These are phyloP conservation scores for Anthonomus grandis DNA, from an alignment of 1,140 invertebrate species.

Conservation along the genomic window DNA sequence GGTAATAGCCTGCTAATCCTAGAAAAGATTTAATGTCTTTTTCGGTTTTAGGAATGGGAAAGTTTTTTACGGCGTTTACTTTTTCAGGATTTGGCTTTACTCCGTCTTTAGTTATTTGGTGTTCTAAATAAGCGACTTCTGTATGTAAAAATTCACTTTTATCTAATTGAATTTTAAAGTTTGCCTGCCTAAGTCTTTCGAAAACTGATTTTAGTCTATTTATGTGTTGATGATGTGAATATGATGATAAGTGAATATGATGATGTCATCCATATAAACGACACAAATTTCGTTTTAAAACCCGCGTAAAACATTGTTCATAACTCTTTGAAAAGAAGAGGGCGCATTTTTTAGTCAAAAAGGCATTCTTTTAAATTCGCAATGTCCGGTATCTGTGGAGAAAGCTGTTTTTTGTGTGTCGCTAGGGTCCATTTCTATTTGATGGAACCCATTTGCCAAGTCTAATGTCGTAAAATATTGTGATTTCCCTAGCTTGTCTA, in stretches of 20 bases:
- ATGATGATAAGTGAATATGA: conserved; percentile 22
- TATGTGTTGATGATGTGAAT: conserved; percentile 25
- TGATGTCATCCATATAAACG: conserved; percentile 29
- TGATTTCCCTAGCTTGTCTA: conserved; percentile 44
- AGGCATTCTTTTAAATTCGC: conserved; percentile 43
- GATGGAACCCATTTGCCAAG: conserved; percentile 50
- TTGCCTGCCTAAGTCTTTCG: conserved; percentile 11
- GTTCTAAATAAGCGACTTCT: conserved; percentile 32
- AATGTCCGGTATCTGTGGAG: conserved; percentile 42
- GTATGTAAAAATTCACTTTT: conserved; percentile 22
- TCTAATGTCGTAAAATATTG: conserved; percentile 50
- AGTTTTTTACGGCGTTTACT: conserved; percentile 13
- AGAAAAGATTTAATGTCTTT: conserved; percentile 25
- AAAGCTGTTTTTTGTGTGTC: conserved; percentile 49
- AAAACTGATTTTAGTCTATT: conserved; percentile 9
- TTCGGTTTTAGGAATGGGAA: conserved; percentile 17
- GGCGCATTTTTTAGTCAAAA: conserved; percentile 49
- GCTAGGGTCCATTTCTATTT: conserved; percentile 45
- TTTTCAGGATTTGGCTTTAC: conserved; percentile 34
- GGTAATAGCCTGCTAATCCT: conserved; percentile 13
- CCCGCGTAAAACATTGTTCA: conserved; percentile 46
- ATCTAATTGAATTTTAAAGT: conserved; percentile 23
- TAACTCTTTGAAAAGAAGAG: conserved; percentile 48
- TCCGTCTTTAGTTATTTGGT: conserved; percentile 31
- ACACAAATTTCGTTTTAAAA: conserved; percentile 34